phyloP scores from a whole-genome alignment of 2,888 invertebrate species.

The Pseudococcus longispinus region DNA sequence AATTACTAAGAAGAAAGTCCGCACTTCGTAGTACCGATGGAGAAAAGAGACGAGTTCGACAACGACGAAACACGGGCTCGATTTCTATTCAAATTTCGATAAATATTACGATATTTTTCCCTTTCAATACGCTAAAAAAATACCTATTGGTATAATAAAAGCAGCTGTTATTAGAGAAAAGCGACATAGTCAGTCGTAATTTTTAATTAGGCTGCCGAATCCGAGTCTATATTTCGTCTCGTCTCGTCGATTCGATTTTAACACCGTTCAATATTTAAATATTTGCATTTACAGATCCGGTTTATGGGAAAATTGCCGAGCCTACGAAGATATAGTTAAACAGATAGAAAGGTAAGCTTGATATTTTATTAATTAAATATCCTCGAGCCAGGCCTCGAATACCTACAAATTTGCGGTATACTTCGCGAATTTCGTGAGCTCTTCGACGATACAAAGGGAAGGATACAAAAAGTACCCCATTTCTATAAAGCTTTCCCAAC shows the following conservation, averaged over 20 bases:
- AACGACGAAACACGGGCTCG: neutral
- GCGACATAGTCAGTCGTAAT: neutral
- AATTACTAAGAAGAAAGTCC: slow-evolving; percentile 44
- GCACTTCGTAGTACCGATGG: neutral
- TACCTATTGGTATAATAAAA: neutral
- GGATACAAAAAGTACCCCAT: neutral
- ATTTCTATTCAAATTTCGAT: slow-evolving; percentile 48
- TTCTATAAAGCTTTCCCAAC: neutral
- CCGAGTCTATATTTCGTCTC: neutral
- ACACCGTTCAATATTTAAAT: neutral
- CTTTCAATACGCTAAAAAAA: neutral
- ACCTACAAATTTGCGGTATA: neutral
- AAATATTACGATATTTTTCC: slow-evolving; percentile 41
- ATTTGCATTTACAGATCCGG: slow-evolving; percentile 73
- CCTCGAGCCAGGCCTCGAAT: neutral
- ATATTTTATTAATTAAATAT: slow-evolving; percentile 32
- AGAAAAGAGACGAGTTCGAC: no score
- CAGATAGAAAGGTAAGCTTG: slow-evolving; percentile 86
- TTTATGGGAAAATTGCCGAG: slow-evolving; percentile 94
- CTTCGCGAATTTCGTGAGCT: neutral
- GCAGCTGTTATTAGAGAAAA: neutral
- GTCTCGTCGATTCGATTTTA: neutral
- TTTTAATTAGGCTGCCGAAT: slow-evolving; percentile 1
- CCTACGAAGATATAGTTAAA: slow-evolving; percentile 94
- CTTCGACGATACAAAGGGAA: neutral